Conservation (phyloP, 2,113 vertebrate genomes). For the Talpa occidentalis region DNA sequence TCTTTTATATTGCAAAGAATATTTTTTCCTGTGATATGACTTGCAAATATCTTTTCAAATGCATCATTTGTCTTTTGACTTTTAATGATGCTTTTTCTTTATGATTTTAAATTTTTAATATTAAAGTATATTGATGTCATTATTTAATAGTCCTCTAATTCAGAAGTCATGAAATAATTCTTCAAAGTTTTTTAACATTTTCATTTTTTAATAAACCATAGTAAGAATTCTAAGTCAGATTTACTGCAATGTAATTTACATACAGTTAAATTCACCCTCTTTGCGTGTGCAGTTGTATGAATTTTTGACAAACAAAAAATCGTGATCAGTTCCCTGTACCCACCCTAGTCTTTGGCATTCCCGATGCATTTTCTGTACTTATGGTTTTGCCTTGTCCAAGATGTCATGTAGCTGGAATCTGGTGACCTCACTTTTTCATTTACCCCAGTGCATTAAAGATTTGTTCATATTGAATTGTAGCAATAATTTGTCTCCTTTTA, state of each 20-base stretch:
- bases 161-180: background rate
- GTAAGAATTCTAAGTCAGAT: background rate
- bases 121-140: background rate
- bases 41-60: background rate
- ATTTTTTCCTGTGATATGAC: background rate
- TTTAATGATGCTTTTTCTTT: background rate
- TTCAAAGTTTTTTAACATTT: background rate
- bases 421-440: background rate
- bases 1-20: background rate
- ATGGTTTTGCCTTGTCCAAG: background rate
- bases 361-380: background rate
- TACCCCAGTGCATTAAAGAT: background rate
- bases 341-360: background rate
- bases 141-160: background rate
- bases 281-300: background rate
- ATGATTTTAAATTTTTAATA: background rate
- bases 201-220: background rate
- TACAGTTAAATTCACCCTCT: background rate
- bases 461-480: background rate
- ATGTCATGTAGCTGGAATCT: background rate
- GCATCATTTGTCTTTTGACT: background rate
- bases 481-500: background rate
- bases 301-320: background rate
- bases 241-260: background rate
- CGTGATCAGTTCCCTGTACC: background rate